A percentile compares a stretch with the other conserved stretches of the same genome.
Evolutionary conservation across 1,140 invertebrate genomes (phyloP).

Genomic region (Mercenaria mercenaria): DNA sequence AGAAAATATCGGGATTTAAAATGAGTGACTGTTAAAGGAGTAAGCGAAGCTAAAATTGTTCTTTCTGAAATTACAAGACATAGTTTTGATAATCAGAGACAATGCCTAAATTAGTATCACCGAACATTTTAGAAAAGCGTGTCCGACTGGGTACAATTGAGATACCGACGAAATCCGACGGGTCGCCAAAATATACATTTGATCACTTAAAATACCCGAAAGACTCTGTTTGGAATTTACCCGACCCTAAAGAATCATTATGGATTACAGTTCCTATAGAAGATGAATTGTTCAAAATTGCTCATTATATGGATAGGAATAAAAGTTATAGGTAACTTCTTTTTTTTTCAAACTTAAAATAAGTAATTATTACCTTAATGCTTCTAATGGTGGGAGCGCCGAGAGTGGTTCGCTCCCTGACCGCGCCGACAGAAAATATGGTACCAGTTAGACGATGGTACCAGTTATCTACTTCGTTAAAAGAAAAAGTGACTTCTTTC

Average conservation of each 20-base stretch:
- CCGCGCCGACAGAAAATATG: no score
- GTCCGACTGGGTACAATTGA: constrained; percentile 41
- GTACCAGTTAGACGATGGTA: no score
- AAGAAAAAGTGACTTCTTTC: no score
- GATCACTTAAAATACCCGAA: constrained; percentile 50
- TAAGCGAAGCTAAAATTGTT: no score
- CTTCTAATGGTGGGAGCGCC: no score
- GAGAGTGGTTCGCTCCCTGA: no score
- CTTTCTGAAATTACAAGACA: no score
- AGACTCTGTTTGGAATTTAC: constrained; percentile 56
- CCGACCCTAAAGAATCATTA: constrained; percentile 50
- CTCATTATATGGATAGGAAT: constrained; percentile 61
- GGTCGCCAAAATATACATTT: constrained; percentile 45
- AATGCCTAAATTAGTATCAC: constrained; percentile 33
- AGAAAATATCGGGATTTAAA: no score
- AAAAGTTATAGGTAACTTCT: constrained; percentile 57
- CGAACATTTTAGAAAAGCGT: constrained; percentile 40
- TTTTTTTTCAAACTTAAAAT: no score
- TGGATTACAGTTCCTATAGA: constrained; percentile 64
- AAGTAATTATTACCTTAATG: no score
- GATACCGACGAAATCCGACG: constrained; percentile 44
- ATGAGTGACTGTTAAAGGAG: no score
- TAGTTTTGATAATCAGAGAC: background rate
- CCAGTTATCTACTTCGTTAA: no score
- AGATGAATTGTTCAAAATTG: constrained; percentile 62